Base-by-base conservation (phyloP, 2,797 vertebrate genomes). In the Nannoperca australis region DNA sequence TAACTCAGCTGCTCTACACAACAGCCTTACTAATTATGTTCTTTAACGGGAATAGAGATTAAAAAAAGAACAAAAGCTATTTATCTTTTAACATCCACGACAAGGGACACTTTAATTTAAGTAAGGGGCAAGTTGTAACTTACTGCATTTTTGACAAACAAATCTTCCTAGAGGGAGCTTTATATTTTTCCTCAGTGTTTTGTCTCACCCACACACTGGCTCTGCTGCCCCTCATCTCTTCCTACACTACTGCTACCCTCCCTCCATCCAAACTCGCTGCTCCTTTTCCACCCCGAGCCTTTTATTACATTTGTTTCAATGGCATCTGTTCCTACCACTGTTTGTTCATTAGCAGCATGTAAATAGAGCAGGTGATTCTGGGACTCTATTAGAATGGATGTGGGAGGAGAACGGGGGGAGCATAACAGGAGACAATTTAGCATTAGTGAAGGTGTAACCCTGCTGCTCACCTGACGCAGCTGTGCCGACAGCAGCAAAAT, bases 281-380 rank as follows among this genome's bases (percentile, higher is more conserved):
- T 78, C 50, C 44, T 77, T 81, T 70, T 82, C 70, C 54, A 70
- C 63, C 55, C 42, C 1, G 34, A 80, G 59, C 63, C 76, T 85
- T 81, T 89, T 78, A 77, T 88, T 65, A 64, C 81, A 81, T 84
- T 85, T 83, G 53, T 88, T 88, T 82, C 30, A 30, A 58, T 92
- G 85, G 75, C 87, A 91, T 92, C 85, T 92, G 86, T 89, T 92
- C 78, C 53, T 72, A 77, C 76, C 61, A 67, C 69, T 85, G 81
- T 86, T 84, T 87, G 70, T 85, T 94, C 89, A 91, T 90, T 86
- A 91, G 81, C 76, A 71, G 72, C 74, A 81, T 86, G 80, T 88
- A 92, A 89, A 93, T 81, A 89, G 76, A 82, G 74, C 68, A 78
- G 73, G 79, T 82, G 71, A 87, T 80, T 75, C 66, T 64, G 74